Base-by-base conservation (phyloP, 2,113 vertebrate species). In the Arenaria interpres region DNA sequence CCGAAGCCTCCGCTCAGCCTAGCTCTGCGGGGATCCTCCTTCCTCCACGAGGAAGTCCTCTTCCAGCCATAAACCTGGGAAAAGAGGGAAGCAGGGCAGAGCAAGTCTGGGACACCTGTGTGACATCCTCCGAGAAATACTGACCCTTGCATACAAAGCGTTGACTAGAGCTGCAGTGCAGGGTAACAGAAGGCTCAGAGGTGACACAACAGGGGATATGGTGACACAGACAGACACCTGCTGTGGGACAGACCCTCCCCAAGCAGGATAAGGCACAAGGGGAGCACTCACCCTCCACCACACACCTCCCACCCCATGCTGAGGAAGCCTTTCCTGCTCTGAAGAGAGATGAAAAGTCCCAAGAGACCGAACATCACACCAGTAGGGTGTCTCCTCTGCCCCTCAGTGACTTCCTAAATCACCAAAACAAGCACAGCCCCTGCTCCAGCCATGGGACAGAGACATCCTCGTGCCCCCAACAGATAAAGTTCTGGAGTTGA, bases 31-130 rank as follows among this genome's bases (percentile, higher is more conserved):
- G 14, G 12, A 17, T 23, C 6, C 0, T 30, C 68, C 69, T 43
- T 6, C 57, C 28, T 14, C 54, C 23, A 50, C 75, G 35, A 24
- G 78, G 45, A 41, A 69, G 80, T 27, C 46, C 46, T 45, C 24
- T 35, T 14, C 33, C 57, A 88, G 41, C 16, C 7, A 1, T 1
- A 18, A 35, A 45, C 24, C 41, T 74, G 37, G 76, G 63, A 53
- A 39, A 64, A 79, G 45, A 79, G 19, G 35, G 57, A 68, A 50
- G 53, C 7, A 25, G 28, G 41, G 8, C 71, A 95, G 51, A 84
- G 43, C 33, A 48, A n/a, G 14, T n/a, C 1, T 54, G 56, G 68
- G 51, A 63, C 0, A 0, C 2, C 5, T 15, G 19, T 7, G 28
- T 12, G 39, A 20, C 24, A 33, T 18, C 35, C 67, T 35, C 71